These are phyloP conservation scores for Ischnus inquisitorius DNA, from an alignment of 2,888 invertebrate species.

Conservation along the genomic window DNA sequence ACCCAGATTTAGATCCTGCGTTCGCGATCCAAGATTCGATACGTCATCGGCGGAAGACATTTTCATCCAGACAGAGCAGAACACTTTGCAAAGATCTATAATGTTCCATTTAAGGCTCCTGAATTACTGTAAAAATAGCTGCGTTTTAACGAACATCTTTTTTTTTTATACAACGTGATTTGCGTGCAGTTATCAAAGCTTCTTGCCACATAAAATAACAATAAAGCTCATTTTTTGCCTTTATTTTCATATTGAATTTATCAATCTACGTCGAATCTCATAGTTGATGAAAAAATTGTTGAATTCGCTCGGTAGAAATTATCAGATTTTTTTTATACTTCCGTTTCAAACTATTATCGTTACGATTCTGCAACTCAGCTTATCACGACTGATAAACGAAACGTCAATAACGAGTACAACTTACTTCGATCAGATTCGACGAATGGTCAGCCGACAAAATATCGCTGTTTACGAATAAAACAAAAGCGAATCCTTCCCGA, in stretches of 20 bases:
- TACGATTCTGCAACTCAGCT: background rate
- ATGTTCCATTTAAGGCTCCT: slow-evolving; percentile 73
- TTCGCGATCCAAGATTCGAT: slow-evolving; percentile 74
- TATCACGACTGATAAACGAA: background rate
- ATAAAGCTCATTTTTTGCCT: background rate
- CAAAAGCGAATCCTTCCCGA: background rate
- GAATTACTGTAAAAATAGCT: slow-evolving; percentile 20
- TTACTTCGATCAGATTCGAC: background rate
- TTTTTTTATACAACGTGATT: background rate
- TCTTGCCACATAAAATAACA: background rate
- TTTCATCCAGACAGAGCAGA: slow-evolving; percentile 71
- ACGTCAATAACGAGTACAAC: background rate
- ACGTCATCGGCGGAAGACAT: slow-evolving; percentile 80
- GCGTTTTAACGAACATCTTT: background rate
- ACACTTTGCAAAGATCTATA: slow-evolving; percentile 71
- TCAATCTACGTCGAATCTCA: too few species aligned
- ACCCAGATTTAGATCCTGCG: slow-evolving; percentile 75
- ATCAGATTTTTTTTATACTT: background rate
- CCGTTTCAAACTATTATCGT: too few species aligned
- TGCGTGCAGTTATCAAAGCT: background rate
- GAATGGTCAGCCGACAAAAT: background rate
- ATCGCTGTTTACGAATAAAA: background rate
- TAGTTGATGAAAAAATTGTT: too few species aligned
- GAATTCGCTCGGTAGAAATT: background rate
- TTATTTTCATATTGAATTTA: background rate